Evolutionary conservation across 2,888 invertebrate genomes (phyloP).

Genomic region (Vanessa cardui): DNA sequence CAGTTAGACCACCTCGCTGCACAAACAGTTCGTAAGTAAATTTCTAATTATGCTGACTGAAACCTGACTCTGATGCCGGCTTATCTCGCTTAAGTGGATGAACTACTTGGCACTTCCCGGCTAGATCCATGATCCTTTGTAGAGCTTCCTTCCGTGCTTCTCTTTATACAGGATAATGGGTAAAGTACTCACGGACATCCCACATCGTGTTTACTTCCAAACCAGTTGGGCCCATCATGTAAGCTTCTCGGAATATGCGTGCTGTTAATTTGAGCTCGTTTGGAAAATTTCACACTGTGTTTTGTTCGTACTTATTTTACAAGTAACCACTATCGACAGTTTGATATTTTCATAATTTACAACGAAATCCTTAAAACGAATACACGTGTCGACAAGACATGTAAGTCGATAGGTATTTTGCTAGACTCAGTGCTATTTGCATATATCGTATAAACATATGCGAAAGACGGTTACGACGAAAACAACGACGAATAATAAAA

Average conservation of each 20-base stretch:
- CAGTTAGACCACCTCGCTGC: conserved; percentile 58
- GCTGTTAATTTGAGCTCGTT: conserved; percentile 35
- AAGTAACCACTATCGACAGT: conserved; percentile 3
- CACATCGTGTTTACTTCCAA: conserved; percentile 52
- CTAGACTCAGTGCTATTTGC: conserved; percentile 23
- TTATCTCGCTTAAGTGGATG: conserved; percentile 66
- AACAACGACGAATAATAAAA: conserved; percentile 17
- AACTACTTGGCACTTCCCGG: conserved; percentile 67
- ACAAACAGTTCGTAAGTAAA: conserved; percentile 49
- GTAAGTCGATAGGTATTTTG: conserved; percentile 1
- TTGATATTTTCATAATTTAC: conserved; percentile 9
- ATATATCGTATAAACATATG: conserved; percentile 29
- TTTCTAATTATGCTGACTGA: conserved; percentile 55
- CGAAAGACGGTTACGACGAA: conserved; percentile 25
- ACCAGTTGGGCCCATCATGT: conserved; percentile 42
- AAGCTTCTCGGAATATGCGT: conserved; percentile 42
- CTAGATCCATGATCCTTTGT: conserved; percentile 68
- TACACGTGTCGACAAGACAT: conserved; percentile 11
- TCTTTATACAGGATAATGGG: conserved; percentile 61
- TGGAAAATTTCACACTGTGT: conserved; percentile 19
- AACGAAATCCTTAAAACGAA: not conserved
- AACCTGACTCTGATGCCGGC: conserved; percentile 62
- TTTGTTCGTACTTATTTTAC: conserved; percentile 17
- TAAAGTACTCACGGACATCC: conserved; percentile 70
- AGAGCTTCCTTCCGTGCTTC: conserved; percentile 75